These are phyloP conservation scores for Diadema setosum DNA, from an alignment of 35 echinoderm and acorn worm genomes.

Conservation along the genomic window DNA sequence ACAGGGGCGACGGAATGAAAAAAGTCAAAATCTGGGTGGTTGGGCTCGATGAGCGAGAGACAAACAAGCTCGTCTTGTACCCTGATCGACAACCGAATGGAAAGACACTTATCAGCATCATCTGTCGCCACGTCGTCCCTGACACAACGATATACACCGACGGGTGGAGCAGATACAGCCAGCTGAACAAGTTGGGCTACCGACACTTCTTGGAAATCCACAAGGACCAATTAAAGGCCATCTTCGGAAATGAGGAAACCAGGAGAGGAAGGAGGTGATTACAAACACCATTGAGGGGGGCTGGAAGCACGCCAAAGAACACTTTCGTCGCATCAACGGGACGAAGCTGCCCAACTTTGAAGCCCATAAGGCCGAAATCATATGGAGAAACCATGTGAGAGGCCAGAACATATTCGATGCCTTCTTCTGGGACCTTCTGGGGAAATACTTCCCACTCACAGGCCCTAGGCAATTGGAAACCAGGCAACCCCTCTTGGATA, in stretches of 20 bases:
- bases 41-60: background rate
- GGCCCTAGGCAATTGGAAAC: background rate
- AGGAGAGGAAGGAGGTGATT: background rate
- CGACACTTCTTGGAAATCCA: background rate
- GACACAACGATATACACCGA: background rate
- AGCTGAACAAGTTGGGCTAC: background rate
- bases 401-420: background rate
- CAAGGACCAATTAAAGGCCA: background rate
- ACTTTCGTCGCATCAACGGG: background rate
- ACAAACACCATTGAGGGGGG: conserved; percentile 13
- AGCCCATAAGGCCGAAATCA: background rate
- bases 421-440: background rate
- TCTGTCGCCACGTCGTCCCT: background rate
- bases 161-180: background rate
- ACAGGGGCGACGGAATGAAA: background rate
- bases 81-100: background rate
- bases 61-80: background rate
- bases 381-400: background rate
- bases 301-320: background rate
- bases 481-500: background rate
- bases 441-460: background rate
- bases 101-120: background rate
- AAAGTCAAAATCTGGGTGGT: background rate
- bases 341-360: background rate
- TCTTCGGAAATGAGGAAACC: background rate